A percentile compares a stretch with the other conserved stretches of the same genome.
phyloP scores from a whole-genome alignment of 2,888 invertebrate species.

The Pomacea canaliculata region DNA sequence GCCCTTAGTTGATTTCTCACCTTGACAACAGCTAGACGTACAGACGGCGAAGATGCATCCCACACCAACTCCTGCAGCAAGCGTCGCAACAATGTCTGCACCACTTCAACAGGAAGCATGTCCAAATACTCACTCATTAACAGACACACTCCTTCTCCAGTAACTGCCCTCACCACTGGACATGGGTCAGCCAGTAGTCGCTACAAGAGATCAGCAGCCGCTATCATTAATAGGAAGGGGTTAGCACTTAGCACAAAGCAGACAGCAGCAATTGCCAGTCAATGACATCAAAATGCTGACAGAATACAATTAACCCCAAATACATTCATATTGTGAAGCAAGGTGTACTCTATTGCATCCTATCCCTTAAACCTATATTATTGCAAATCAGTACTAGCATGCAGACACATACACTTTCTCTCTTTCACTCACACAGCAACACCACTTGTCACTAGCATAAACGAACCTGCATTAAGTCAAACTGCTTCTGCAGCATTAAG shows the following conservation, averaged over 20 bases:
- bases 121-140: conserved; percentile 64
- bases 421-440: too few species aligned
- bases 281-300: too few species aligned
- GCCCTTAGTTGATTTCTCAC: conserved; percentile 2
- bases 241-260: too few species aligned
- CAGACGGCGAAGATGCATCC: conserved; percentile 65
- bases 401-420: too few species aligned
- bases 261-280: too few species aligned
- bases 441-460: too few species aligned
- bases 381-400: too few species aligned
- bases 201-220: conserved; percentile 32
- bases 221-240: too few species aligned
- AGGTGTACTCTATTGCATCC: too few species aligned
- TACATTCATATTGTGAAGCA: too few species aligned
- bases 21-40: conserved; percentile 58
- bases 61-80: conserved; percentile 61
- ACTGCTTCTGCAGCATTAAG: conserved; percentile 62
- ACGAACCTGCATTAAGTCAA: conserved; percentile 52
- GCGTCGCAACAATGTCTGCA: conserved; percentile 58
- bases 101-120: conserved; percentile 60
- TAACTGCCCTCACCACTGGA: conserved; percentile 44
- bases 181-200: conserved; percentile 56
- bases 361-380: too few species aligned
- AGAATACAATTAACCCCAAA: too few species aligned
- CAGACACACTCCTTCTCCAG: conserved; percentile 60